A percentile compares a stretch with the other conserved stretches of the same genome.
Evolutionary conservation across 2,888 invertebrate species (phyloP).

Genomic region (Nowickia ferox): DNA sequence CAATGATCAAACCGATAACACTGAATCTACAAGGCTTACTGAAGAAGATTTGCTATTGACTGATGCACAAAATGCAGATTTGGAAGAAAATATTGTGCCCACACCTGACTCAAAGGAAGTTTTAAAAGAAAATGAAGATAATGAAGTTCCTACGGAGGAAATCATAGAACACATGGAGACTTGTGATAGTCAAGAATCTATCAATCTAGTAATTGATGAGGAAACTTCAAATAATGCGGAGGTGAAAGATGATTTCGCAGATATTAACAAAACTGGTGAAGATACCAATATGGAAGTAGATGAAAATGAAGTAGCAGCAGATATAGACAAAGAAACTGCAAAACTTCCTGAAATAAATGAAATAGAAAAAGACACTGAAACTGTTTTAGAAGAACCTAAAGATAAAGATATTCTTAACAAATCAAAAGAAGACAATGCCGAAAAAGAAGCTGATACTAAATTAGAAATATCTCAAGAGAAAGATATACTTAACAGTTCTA

Average conservation of each 20-base stretch:
- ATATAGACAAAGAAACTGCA: background rate
- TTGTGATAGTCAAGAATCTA: constrained; percentile 71
- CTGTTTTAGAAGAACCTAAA: background rate
- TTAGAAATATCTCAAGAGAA: background rate
- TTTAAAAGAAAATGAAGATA: constrained; percentile 12
- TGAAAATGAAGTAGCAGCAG: background rate
- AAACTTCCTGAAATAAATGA: background rate
- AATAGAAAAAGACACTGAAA: background rate
- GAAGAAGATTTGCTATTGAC: background rate
- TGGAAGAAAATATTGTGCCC: background rate
- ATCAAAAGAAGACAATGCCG: constrained; percentile 57
- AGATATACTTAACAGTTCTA: constrained; percentile 36
- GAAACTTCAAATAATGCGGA: constrained; percentile 58
- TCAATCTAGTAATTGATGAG: constrained; percentile 72
- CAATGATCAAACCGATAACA: background rate
- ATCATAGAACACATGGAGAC: constrained; percentile 55
- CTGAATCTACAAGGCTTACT: background rate
- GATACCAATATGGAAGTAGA: constrained; percentile 46
- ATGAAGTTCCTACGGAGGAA: constrained; percentile 1
- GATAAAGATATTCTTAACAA: constrained; percentile 10
- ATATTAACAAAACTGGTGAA: constrained; percentile 26
- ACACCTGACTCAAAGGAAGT: background rate
- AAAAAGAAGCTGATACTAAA: constrained; percentile 56
- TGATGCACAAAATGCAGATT: background rate
- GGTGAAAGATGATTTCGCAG: constrained; percentile 25